Evolutionary conservation across 2,113 vertebrate genomes (phyloP), one percentile per base, ranked within the genome.

Genomic region (Chaetura pelagica): DNA sequence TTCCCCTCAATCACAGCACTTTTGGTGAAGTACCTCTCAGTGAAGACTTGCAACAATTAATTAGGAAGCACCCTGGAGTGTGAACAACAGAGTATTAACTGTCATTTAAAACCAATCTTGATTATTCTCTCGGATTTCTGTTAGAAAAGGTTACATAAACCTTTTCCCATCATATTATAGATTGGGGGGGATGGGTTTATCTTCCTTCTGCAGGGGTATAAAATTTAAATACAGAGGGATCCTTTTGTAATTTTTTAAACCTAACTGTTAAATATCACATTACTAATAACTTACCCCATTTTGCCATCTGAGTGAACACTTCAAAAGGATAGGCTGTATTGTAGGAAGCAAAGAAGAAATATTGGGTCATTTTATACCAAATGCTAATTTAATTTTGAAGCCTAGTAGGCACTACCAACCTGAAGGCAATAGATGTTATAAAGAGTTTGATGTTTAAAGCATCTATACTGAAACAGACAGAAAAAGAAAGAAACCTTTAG

Each of bases 11-110:
- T 94, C 72, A 38, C 48, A 93, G 79, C 72, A 88, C 64, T 96
- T 96, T 63, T 52, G 68, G 63, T 80, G 63, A 88, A 93, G 85
- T 38, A 67, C 52, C 76, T 86, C 90, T 90, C 85, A 78, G 35
- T 54, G 61, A 88, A 94, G 80, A 38, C 38, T 78, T 91, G 34
- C 95, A 68, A 94, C 55, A 92, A 92, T 95, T 95, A 93, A 94
- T 94, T 90, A 94, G 52, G 82, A 81, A 96, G 75, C 68, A 81
- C 63, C 72, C 72, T 84, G 79, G 68, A 92, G 87, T 59, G 83
- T 88, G 76, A 94, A 81, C 79, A 94, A 88, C 32, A 81, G 46
- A 69, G 15, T 22, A 72, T 72, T 89, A 49, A 49, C 49, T 57
- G 44, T 81, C 79, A 93, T 71, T 80, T 78, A 83, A 96, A 90